Percentiles rank a stretch among this genome's conserved stretches.
phyloP scores from a whole-genome alignment of 1,140 invertebrate genomes.

The Stenopsyche tienmushanensis region DNA sequence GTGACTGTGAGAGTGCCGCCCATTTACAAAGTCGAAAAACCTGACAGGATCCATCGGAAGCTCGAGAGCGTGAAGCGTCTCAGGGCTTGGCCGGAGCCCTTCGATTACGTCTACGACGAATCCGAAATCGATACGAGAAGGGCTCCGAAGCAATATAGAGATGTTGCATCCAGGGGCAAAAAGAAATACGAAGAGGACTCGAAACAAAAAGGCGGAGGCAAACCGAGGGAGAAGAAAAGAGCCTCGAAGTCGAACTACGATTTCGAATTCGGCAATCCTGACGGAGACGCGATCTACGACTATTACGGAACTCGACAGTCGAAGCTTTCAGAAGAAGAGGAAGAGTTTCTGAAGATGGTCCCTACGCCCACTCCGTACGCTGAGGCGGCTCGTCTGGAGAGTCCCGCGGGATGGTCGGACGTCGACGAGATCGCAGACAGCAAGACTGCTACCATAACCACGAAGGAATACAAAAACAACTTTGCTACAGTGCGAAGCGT shows the following conservation, averaged over 20 bases:
- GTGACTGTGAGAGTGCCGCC: constrained; percentile 54
- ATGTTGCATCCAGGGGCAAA: constrained; percentile 17
- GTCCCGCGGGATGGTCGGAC: constrained; percentile 13
- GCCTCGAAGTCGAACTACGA: constrained; percentile 24
- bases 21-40: constrained; percentile 52
- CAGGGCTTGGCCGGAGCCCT: constrained; percentile 28
- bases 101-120: constrained; percentile 33
- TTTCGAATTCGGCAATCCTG: constrained; percentile 35
- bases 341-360: constrained; percentile 10
- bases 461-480: constrained; percentile 37
- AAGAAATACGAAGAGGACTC: constrained; percentile 1
- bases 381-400: constrained; percentile 35
- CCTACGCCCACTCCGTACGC: constrained; percentile 33
- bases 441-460: constrained; percentile 32
- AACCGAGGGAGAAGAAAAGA: constrained; percentile 14
- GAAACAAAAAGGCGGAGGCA: not conserved
- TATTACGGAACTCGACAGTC: constrained; percentile 30
- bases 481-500: constrained; percentile 30
- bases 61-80: constrained; percentile 27
- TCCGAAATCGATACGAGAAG: constrained; percentile 10
- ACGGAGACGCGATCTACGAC: constrained; percentile 32
- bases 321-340: constrained; percentile 32
- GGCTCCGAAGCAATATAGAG: constrained; percentile 7
- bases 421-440: constrained; percentile 21
- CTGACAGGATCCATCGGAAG: constrained; percentile 42